Evolutionary conservation across 2,888 invertebrate species (phyloP).

Genomic region (Peribatodes rhomboidaria): DNA sequence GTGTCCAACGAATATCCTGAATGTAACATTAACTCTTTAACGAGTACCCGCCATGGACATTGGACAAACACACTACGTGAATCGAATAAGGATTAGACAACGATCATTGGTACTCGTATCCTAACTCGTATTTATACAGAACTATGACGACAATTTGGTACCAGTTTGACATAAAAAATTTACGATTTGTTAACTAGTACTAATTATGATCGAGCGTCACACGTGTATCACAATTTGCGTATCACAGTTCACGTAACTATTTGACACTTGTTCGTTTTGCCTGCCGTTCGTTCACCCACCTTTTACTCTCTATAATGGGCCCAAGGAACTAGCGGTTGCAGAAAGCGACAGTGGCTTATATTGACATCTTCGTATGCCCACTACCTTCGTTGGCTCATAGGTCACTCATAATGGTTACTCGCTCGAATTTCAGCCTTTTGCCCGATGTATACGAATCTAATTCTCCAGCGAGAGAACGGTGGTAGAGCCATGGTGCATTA

Average conservation of each 20-base stretch:
- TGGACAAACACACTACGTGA: constrained; percentile 56
- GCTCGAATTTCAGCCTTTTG: constrained; percentile 67
- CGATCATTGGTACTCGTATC: not conserved
- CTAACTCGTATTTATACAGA: constrained; percentile 34
- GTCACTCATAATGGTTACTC: constrained; percentile 55
- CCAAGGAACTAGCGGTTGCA: constrained; percentile 78
- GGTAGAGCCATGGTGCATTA: constrained; percentile 52
- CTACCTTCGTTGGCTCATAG: constrained; percentile 72
- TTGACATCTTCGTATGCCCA: constrained; percentile 76
- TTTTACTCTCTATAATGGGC: constrained; percentile 78
- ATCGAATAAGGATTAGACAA: constrained; percentile 58
- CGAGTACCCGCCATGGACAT: constrained; percentile 61
- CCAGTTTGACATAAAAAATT: constrained; percentile 25
- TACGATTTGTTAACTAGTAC: constrained; percentile 11
- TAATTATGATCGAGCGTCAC: constrained; percentile 29
- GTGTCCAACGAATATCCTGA: constrained; percentile 51
- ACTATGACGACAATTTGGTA: constrained; percentile 14
- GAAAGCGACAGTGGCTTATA: constrained; percentile 84
- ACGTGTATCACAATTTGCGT: constrained; percentile 44
- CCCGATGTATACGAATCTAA: constrained; percentile 47
- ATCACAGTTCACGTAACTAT: constrained; percentile 61
- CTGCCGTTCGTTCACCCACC: constrained; percentile 76
- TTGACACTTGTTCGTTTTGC: constrained; percentile 55
- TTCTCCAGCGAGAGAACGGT: constrained; percentile 31
- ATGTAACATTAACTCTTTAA: constrained; percentile 60